These are phyloP conservation scores for Meliscaeva auricollis DNA, from an alignment of 2,888 invertebrate genomes.

Conservation along the genomic window DNA sequence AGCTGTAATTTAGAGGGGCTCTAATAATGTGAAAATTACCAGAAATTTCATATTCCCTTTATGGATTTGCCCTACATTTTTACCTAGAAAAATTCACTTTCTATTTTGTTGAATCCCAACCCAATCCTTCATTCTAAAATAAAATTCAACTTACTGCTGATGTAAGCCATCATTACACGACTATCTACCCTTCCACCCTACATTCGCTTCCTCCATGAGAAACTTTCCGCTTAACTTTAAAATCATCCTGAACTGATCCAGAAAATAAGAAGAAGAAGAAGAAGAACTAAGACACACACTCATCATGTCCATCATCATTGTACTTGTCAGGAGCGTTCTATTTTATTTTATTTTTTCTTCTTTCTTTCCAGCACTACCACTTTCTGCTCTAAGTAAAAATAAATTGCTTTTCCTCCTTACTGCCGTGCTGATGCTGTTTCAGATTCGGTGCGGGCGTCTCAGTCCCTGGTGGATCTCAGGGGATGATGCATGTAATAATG, in stretches of 20 bases:
- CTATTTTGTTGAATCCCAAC: not conserved
- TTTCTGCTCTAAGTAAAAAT: slow-evolving; percentile 69
- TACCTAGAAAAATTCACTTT: slow-evolving; percentile 3
- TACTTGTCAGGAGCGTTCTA: slow-evolving; percentile 43
- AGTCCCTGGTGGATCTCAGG: not conserved
- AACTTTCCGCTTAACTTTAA: slow-evolving; percentile 52
- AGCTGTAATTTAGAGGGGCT: too few relatives aligned
- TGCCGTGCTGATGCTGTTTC: not conserved
- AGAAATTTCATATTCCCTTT: not conserved
- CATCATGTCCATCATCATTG: slow-evolving; percentile 67
- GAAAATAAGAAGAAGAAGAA: not conserved
- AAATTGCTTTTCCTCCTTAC: slow-evolving; percentile 66
- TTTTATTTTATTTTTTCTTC: slow-evolving; percentile 21
- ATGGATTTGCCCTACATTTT: slow-evolving; percentile 20
- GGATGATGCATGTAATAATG: slow-evolving; percentile 56
- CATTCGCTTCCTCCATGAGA: slow-evolving; percentile 30
- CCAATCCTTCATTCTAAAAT: slow-evolving; percentile 19
- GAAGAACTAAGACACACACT: slow-evolving; percentile 52
- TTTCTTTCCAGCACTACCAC: slow-evolving; percentile 24
- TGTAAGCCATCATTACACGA: slow-evolving; percentile 50
- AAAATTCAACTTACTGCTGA: slow-evolving; percentile 26
- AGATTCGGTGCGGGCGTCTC: not conserved
- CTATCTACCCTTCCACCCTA: slow-evolving; percentile 23
- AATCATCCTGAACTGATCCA: slow-evolving; percentile 6
- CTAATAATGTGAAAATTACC: too few relatives aligned